Evolutionary conservation across 2,797 vertebrate genomes (phyloP).

Genomic region (Halcyon leucocephala): DNA sequence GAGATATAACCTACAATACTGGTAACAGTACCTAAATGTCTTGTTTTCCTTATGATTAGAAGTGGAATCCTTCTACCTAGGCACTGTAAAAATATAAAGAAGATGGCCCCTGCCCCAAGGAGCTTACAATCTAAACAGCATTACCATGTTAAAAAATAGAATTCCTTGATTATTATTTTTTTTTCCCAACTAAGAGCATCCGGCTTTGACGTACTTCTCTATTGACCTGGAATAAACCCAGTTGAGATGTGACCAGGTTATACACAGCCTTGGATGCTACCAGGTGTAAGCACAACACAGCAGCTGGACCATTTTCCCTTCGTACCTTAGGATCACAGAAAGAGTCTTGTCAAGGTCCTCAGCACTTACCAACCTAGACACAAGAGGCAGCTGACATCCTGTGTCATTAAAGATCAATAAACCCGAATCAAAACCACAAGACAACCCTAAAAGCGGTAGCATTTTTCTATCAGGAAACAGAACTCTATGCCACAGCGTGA

Average conservation of each 20-base stretch:
- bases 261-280: background rate
- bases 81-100: background rate
- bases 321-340: background rate
- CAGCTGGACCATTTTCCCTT: background rate
- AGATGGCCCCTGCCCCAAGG: conserved; percentile 65
- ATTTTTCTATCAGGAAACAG: conserved; percentile 21
- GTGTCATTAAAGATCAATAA: background rate
- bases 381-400: background rate
- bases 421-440: background rate
- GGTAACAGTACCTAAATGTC: background rate
- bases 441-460: background rate
- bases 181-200: background rate
- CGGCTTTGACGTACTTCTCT: conserved; percentile 19
- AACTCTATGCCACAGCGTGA: background rate
- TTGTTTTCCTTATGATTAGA: background rate
- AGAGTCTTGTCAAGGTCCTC: background rate
- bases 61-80: background rate
- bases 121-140: conserved; percentile 72
- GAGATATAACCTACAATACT: background rate
- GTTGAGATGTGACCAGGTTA: conserved; percentile 16
- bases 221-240: background rate
- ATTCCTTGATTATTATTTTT: background rate
- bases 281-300: background rate
- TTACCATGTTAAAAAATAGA: conserved; percentile 2
- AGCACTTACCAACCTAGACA: conserved; percentile 40